These are phyloP conservation scores for Taurulus bubalis DNA, from an alignment of 2,113 vertebrate genomes.

Conservation along the genomic window DNA sequence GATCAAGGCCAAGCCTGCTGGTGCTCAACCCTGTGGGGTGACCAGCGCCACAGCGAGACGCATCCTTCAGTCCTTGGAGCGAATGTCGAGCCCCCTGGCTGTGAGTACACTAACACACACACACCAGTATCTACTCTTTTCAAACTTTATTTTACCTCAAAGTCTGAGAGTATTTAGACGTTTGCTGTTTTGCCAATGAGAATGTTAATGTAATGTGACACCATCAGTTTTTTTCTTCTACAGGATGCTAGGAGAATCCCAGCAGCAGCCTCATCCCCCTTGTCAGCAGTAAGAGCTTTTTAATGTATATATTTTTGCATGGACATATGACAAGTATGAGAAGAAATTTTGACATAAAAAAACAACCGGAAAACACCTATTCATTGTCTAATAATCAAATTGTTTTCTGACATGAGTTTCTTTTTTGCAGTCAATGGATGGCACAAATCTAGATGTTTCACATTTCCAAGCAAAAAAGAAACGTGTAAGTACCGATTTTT, in stretches of 20 bases:
- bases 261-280: constrained; percentile 83
- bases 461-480: constrained; percentile 86
- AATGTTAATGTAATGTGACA: neutral
- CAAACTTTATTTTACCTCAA: neutral
- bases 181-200: neutral
- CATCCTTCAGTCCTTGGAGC: constrained; percentile 95
- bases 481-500: constrained; percentile 83
- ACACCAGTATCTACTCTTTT: neutral
- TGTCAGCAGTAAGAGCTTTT: constrained; percentile 87
- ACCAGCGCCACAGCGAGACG: constrained; percentile 95
- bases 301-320: neutral
- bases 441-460: constrained; percentile 78
- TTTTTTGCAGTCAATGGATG: constrained; percentile 86
- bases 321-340: too few species aligned
- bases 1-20: constrained; percentile 94
- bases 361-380: neutral
- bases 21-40: constrained; percentile 90
- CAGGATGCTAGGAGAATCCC: constrained; percentile 98
- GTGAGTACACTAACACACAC: constrained; percentile 80
- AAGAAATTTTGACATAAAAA: neutral
- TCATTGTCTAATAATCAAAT: neutral
- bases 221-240: constrained; percentile 44
- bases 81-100: constrained; percentile 96
- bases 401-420: neutral
- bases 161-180: neutral